Evolutionary conservation across 1,140 invertebrate genomes (phyloP).

Genomic region (Panagrolaimus sp.): DNA sequence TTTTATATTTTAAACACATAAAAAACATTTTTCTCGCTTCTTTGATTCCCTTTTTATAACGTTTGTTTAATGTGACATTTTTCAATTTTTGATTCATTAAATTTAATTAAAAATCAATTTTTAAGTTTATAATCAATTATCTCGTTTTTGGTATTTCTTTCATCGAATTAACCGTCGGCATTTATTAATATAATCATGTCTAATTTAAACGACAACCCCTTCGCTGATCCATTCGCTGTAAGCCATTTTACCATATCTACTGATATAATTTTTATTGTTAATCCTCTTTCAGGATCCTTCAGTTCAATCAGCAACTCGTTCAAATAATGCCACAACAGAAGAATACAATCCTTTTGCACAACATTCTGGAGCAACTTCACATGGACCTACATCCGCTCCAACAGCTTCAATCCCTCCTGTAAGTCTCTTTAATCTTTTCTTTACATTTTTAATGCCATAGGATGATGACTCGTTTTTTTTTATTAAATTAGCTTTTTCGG

Average conservation of each 20-base stretch:
- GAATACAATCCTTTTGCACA: conserved; percentile 58
- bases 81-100: too few relatives aligned
- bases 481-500: not conserved
- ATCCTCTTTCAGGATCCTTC: conserved; percentile 45
- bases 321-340: conserved; percentile 32
- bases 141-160: too few relatives aligned
- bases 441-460: conserved; percentile 8
- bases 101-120: too few relatives aligned
- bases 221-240: conserved; percentile 57
- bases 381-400: conserved; percentile 4
- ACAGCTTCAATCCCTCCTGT: conserved; percentile 19
- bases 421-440: not conserved
- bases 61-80: too few relatives aligned
- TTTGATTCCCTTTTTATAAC: too few relatives aligned
- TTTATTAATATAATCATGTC: conserved; percentile 20
- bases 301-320: conserved; percentile 37
- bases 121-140: too few relatives aligned
- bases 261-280: conserved; percentile 10
- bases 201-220: conserved; percentile 50
- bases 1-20: too few relatives aligned
- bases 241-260: conserved; percentile 16
- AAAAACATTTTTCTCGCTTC: too few relatives aligned
- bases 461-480: not conserved
- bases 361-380: not conserved
- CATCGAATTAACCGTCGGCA: too few relatives aligned